These are phyloP conservation scores for Drosophila varians DNA, from an alignment of 1,140 invertebrate species.

Conservation along the genomic window DNA sequence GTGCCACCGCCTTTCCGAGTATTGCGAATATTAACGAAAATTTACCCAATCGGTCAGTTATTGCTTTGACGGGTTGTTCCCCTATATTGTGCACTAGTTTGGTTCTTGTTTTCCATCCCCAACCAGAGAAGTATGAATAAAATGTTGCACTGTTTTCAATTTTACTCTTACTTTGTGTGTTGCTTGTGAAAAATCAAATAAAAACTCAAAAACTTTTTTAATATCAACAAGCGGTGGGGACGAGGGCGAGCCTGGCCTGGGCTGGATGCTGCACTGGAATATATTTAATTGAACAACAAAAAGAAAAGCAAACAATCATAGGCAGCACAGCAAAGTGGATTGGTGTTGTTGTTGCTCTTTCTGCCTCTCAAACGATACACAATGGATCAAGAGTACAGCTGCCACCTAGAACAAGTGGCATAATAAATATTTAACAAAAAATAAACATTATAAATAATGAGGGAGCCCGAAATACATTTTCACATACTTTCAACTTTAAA, in stretches of 20 bases:
- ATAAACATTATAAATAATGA: constrained; percentile 15
- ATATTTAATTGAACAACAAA: constrained; percentile 74
- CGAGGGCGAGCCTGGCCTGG: neutral
- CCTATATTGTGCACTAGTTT: constrained; percentile 11
- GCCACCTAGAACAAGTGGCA: constrained; percentile 41
- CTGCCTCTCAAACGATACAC: constrained; percentile 65
- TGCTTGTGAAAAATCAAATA: constrained; percentile 45
- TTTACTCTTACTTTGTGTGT: constrained; percentile 18
- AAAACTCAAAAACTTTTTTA: constrained; percentile 60
- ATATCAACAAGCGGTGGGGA: constrained; percentile 23
- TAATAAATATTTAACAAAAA: constrained; percentile 30
- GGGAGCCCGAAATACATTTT: constrained; percentile 4
- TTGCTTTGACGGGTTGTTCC: constrained; percentile 10
- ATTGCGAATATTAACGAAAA: constrained; percentile 38
- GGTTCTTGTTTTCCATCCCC: neutral
- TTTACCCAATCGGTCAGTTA: constrained; percentile 41
- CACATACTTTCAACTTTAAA: neutral
- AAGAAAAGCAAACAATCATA: constrained; percentile 52
- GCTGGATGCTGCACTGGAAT: constrained; percentile 17
- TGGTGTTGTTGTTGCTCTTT: constrained; percentile 37
- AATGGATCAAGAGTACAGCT: constrained; percentile 45
- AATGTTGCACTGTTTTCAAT: constrained; percentile 2
- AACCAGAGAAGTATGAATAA: constrained; percentile 2
- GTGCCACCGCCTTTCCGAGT: neutral
- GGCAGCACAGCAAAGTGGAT: constrained; percentile 36